Evolutionary conservation across 2,888 invertebrate species (phyloP).

Genomic region (Physocephala rufipes): DNA sequence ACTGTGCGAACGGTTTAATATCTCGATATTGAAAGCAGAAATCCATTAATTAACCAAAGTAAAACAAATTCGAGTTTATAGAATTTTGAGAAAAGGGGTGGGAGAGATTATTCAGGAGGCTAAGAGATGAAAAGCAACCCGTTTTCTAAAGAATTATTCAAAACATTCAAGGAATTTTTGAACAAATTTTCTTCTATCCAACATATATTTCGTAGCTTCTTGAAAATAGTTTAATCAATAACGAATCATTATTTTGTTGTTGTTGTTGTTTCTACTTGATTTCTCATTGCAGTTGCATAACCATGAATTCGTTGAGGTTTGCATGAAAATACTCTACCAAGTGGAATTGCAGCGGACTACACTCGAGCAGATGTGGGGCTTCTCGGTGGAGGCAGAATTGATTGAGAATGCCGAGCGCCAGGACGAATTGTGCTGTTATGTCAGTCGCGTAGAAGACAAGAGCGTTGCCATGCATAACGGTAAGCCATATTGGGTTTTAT

Average conservation of each 20-base stretch:
- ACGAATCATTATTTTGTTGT: not conserved
- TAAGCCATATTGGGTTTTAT: slow-evolving; percentile 65
- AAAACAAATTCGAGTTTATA: no score
- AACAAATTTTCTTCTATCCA: not conserved
- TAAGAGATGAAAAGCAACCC: not conserved
- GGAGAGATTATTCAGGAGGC: no score
- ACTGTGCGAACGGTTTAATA: no score
- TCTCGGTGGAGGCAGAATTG: slow-evolving; percentile 96
- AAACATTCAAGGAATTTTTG: not conserved
- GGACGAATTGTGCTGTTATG: slow-evolving; percentile 96
- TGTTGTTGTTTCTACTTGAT: not conserved
- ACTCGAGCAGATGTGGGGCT: slow-evolving; percentile 96
- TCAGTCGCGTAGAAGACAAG: slow-evolving; percentile 94
- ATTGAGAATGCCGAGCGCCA: slow-evolving; percentile 96
- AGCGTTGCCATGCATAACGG: slow-evolving; percentile 97
- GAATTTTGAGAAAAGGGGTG: no score
- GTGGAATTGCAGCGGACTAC: slow-evolving; percentile 91
- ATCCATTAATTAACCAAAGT: no score
- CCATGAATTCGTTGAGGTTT: slow-evolving; percentile 94
- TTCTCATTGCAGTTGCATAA: slow-evolving; percentile 79
- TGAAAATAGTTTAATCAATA: not conserved
- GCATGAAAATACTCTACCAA: slow-evolving; percentile 96
- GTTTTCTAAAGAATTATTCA: not conserved
- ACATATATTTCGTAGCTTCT: not conserved
- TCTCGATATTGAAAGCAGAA: no score